Percentiles rank a stretch among this genome's conserved stretches.
These are phyloP conservation scores for Apodemus sylvaticus DNA, from an alignment of 2,113 vertebrate species.

Conservation along the genomic window DNA sequence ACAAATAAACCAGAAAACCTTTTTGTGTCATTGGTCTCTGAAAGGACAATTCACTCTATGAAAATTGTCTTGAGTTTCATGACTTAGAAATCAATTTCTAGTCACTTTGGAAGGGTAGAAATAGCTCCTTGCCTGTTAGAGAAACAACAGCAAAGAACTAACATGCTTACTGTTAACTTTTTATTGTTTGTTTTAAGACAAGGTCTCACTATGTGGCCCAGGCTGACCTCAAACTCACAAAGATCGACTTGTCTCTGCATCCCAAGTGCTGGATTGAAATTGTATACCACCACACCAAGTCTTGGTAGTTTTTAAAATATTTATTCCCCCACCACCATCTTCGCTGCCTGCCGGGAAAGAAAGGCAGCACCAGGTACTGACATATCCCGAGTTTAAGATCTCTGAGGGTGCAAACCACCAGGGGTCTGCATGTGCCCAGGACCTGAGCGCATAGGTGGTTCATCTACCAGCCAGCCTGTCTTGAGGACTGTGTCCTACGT, in stretches of 20 bases:
- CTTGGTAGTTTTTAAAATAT: background rate
- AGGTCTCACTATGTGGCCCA: background rate
- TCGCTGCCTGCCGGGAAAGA: too few relatives aligned
- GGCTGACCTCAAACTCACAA: background rate
- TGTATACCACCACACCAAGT: background rate
- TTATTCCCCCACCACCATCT: too few relatives aligned
- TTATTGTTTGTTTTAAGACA: background rate
- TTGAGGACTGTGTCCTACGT: too few relatives aligned
- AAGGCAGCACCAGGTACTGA: too few relatives aligned
- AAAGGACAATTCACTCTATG: background rate
- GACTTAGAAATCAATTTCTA: slow-evolving; percentile 56
- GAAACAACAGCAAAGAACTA: background rate
- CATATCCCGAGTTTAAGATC: too few relatives aligned
- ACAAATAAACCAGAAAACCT: background rate
- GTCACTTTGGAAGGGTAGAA: slow-evolving; percentile 27
- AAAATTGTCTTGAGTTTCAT: slow-evolving; percentile 18
- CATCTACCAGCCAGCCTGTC: too few relatives aligned
- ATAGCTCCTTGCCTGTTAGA: slow-evolving; percentile 35
- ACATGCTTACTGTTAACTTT: slow-evolving; percentile 11
- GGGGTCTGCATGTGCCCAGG: too few relatives aligned
- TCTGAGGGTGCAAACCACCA: too few relatives aligned
- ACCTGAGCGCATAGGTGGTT: too few relatives aligned
- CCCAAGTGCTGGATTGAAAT: background rate
- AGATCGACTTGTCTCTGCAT: background rate
- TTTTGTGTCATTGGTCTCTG: background rate